Base-by-base conservation (phyloP, 2,797 vertebrate species). In the Lagocephalus sceleratus region DNA sequence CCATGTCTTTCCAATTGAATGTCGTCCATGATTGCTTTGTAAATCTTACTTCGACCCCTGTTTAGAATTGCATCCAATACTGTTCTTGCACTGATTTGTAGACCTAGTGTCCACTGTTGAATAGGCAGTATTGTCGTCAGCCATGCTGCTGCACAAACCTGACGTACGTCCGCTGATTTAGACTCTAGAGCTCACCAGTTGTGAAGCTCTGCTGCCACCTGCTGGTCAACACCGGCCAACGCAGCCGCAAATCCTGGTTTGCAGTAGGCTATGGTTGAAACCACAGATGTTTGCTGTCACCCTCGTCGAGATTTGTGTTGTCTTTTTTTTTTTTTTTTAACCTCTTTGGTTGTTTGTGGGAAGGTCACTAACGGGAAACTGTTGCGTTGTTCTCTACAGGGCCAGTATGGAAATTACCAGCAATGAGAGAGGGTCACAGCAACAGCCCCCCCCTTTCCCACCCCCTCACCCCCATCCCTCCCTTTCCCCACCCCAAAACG, bases 331-430 rank as follows among this genome's bases (percentile, higher is more conserved):
- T 40, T 40, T 6, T 42, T 42, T 42, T 42, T 42, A 17, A 6
- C 9, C 40, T 6, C n/a, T 3, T 19, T n/a, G 16, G 11, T 17
- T 44, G 42, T 19, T 61, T 51, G 42, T 48, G 51, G 51, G 60
- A 68, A 59, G 45, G 52, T 70, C 68, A 82, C 46, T 84, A 71
- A 86, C 48, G 61, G 2, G 9, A 23, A 10, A 54, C 54, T 82
- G 68, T 84, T 66, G 58, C 56, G 12, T 66, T 87, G 91, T 75
- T 76, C 64, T 84, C 62, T 63, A 68, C 88, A 99, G 96, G 94
- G 91, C 89, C 97, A 98, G 66, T 98, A 99, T 86, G 95, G 94
- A 90, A 99, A 97, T 88, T 99, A 99, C 77, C 96, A 99, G 87
- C 96, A 97, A 85, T 99, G 94, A 96, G 90, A 83, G 82, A 87